Conservation (phyloP, 2,113 vertebrate genomes). For the Asarcornis scutulata region DNA sequence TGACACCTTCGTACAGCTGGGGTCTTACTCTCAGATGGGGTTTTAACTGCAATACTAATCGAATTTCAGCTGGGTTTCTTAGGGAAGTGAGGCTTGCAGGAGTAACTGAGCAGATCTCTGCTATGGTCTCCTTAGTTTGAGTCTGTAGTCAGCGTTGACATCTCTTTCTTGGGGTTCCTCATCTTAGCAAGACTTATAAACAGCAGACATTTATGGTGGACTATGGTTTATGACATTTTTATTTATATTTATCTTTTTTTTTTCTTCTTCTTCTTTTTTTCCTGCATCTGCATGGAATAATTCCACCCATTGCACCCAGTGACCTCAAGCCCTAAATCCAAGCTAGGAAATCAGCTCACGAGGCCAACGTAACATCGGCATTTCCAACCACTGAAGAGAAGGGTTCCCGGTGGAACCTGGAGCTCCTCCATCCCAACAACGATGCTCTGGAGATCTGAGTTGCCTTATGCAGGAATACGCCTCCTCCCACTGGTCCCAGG, state of each 20-base stretch:
- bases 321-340: neutral
- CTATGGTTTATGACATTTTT: too few species aligned
- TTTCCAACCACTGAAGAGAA: neutral
- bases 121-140: too few species aligned
- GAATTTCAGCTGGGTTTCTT: too few species aligned
- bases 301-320: neutral
- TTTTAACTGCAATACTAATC: neutral
- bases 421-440: neutral
- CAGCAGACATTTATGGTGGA: neutral
- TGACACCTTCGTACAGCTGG: neutral
- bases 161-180: neutral
- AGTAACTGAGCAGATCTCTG: too few species aligned
- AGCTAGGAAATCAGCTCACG: constrained; percentile 1
- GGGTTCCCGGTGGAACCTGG: neutral
- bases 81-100: too few species aligned
- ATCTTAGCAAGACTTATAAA: neutral
- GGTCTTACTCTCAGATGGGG: neutral
- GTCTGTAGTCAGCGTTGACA: accelerated
- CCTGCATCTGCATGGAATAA: neutral
- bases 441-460: accelerated
- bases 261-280: neutral
- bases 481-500: accelerated
- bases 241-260: too few species aligned
- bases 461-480: constrained; percentile 10
- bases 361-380: neutral